A percentile compares a stretch with the other conserved stretches of the same genome.
These are phyloP conservation scores for Druceiella hillmani DNA, from an alignment of 2,888 invertebrate genomes.

Conservation along the genomic window DNA sequence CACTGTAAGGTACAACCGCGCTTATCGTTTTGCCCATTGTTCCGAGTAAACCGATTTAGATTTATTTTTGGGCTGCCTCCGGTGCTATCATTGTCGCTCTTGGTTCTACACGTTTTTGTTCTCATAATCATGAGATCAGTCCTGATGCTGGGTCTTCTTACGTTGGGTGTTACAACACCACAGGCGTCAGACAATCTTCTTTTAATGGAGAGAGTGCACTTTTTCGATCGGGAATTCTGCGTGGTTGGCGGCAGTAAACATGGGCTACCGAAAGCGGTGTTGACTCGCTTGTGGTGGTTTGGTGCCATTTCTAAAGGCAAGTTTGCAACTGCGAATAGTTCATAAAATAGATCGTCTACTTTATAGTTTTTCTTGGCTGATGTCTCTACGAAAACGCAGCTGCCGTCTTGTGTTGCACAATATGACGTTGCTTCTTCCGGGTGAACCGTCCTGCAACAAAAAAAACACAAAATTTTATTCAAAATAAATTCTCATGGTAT, in stretches of 20 bases:
- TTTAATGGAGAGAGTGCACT: conserved; percentile 76
- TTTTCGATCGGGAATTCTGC: conserved; percentile 61
- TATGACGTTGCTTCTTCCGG: conserved; percentile 74
- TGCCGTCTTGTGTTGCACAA: conserved; percentile 68
- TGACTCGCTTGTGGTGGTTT: conserved; percentile 77
- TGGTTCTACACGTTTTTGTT: conserved; percentile 72
- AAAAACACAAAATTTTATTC: too few relatives aligned
- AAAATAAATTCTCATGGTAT: too few relatives aligned
- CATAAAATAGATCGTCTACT: conserved; percentile 80
- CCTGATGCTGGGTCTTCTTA: conserved; percentile 78
- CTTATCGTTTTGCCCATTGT: conserved; percentile 42
- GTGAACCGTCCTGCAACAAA: conserved; percentile 60
- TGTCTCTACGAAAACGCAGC: conserved; percentile 75
- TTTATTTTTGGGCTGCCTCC: conserved; percentile 50
- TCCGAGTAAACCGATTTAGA: conserved; percentile 44
- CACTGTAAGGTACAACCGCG: conserved; percentile 48
- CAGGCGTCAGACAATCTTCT: conserved; percentile 80
- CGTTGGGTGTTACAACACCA: conserved; percentile 85
- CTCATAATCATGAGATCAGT: conserved; percentile 87
- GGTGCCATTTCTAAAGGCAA: conserved; percentile 86
- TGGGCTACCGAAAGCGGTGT: conserved; percentile 69
- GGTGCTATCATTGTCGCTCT: conserved; percentile 60
- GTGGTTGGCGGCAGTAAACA: conserved; percentile 68
- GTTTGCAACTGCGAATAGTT: conserved; percentile 76
- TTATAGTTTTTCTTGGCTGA: conserved; percentile 77